Conservation (phyloP, 1,140 invertebrate species). For the Euglossa dilemma region DNA sequence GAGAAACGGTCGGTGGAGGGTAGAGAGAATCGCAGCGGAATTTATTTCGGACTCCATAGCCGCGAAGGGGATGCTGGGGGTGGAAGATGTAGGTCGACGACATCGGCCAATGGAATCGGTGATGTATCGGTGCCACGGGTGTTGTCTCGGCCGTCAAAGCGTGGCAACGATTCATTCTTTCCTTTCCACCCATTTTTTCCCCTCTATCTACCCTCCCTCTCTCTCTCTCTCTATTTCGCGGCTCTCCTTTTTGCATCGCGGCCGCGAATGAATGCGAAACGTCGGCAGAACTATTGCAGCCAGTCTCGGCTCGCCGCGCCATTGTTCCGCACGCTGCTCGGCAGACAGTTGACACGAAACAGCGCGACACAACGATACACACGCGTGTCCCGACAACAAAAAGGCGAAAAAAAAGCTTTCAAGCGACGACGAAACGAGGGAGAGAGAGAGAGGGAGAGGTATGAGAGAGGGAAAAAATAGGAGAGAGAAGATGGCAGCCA, state of each 20-base stretch:
- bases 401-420: slow-evolving; percentile 36
- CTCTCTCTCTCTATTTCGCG: not conserved
- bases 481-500: not conserved
- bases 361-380: slow-evolving; percentile 40
- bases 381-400: slow-evolving; percentile 20
- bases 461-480: no score
- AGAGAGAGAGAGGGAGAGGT: not conserved
- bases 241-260: slow-evolving; percentile 43
- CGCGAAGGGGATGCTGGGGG: not conserved
- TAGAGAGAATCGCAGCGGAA: not conserved
- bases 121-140: slow-evolving; percentile 7
- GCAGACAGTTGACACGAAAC: slow-evolving; percentile 51
- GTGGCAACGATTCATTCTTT: slow-evolving; percentile 38
- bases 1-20: not conserved
- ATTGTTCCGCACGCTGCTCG: slow-evolving; percentile 49
- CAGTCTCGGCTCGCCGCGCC: slow-evolving; percentile 51
- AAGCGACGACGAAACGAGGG: slow-evolving; percentile 7
- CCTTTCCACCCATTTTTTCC: slow-evolving; percentile 4
- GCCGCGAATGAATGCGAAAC: slow-evolving; percentile 50
- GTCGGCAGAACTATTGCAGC: slow-evolving; percentile 56
- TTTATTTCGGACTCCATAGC: not conserved
- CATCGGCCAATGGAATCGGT: slow-evolving; percentile 1
- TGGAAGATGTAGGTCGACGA: slow-evolving; percentile 13
- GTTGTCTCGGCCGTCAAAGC: slow-evolving; percentile 29
- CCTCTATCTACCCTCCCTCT: not conserved